Conservation (phyloP, 2,888 invertebrate genomes). For the Laothoe populi region DNA sequence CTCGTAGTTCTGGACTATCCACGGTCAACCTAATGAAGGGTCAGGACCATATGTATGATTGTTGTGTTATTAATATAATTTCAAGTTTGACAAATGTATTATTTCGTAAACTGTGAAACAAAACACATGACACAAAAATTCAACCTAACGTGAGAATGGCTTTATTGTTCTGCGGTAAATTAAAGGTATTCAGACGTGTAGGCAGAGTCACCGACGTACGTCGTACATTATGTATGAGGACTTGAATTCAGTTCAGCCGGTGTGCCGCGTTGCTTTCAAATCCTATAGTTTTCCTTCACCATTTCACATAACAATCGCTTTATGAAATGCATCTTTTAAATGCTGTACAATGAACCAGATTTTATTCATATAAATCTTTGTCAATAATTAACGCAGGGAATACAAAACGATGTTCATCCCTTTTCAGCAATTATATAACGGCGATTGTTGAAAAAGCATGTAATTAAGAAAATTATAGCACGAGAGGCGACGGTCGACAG, state of each 20-base stretch:
- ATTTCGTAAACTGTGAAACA: conserved; percentile 12
- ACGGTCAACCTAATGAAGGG: too few relatives aligned
- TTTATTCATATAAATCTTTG: not conserved
- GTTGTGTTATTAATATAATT: not conserved
- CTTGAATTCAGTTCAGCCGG: conserved; percentile 61
- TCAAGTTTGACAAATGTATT: not conserved
- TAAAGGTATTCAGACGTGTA: conserved; percentile 49
- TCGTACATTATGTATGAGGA: conserved; percentile 75
- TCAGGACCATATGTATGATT: too few relatives aligned
- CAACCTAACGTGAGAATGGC: conserved; percentile 39
- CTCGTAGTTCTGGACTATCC: too few relatives aligned
- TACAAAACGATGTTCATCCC: conserved; percentile 11
- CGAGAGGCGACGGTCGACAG: conserved; percentile 26
- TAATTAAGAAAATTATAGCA: conserved; percentile 32
- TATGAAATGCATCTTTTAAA: not conserved
- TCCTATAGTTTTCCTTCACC: conserved; percentile 29
- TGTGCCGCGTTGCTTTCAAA: conserved; percentile 49
- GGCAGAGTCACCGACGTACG: conserved; percentile 50
- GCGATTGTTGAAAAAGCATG: conserved; percentile 26
- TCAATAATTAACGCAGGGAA: not conserved
- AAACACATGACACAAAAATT: conserved; percentile 34
- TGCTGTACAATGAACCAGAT: not conserved
- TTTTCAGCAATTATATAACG: not conserved
- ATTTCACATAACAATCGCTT: conserved; percentile 4
- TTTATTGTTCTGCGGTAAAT: conserved; percentile 48